Evolutionary conservation across 1,140 invertebrate genomes (phyloP), one percentile per base, ranked within the genome.

Genomic region (Bombus confusus): DNA sequence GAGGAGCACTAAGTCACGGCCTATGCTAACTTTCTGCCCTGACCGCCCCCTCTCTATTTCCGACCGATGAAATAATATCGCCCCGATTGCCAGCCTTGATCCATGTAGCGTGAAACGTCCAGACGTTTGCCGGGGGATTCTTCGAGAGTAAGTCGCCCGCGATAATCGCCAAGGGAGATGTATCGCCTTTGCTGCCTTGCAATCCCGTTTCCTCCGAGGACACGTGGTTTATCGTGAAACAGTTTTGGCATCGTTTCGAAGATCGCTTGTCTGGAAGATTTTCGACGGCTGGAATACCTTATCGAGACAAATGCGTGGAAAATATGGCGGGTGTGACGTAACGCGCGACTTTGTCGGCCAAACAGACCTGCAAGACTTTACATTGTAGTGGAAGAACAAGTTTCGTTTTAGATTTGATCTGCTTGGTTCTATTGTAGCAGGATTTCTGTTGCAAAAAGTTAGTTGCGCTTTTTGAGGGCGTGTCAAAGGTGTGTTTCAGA

Each of bases 1-100:
- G 87, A 94, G 94, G 94, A 94, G 90, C 91, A 94, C 93, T 95
- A 95, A 95, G 94, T 95, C 93, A 94, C 91, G 75, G 62, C 71
- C 87, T 92, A 93, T 92, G 91, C 92, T 92, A 93, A 93, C 92
- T 91, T 91, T 88, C 86, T 62, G 85, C 57, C 83, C 83, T 87
- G 82, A 79, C 88, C 82, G 72, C 71, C 75, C 64, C 47, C 6
- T 31, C n/a, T 34, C 73, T 73, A 86, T 88, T 90, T 90, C 88
- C 88, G 86, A 87, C 81, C 91, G 92, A 89, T 90, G 93, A 94
- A 93, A 93, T 94, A 94, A 95, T 94, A 92, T 92, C 91, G 89
- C 90, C 86, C 89, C 90, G 90, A 93, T 92, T 93, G 89, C 87
- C 87, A 72, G 83, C 74, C 86, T 62, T 85, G 87, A 86, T 89